Conservation (phyloP, 2,888 invertebrate species). For the Pasiphila rectangulata region DNA sequence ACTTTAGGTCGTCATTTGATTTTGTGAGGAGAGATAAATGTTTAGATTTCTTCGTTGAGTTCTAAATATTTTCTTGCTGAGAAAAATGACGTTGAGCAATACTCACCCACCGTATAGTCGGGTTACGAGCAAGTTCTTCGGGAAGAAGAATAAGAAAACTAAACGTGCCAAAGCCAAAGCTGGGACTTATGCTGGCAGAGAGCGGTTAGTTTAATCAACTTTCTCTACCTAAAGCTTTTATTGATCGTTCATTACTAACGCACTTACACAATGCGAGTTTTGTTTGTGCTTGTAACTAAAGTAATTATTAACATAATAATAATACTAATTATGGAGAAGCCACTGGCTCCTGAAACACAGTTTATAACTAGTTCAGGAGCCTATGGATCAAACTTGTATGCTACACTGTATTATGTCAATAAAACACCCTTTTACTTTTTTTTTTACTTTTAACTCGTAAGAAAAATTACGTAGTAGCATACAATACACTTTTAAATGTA, state of each 20-base stretch:
- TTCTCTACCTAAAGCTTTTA: not conserved
- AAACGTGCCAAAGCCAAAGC: conserved; percentile 62
- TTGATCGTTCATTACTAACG: not conserved
- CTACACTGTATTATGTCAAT: no score
- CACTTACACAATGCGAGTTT: not conserved
- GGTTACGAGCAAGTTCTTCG: conserved; percentile 66
- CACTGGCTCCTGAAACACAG: no score
- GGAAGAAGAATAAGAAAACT: conserved; percentile 68
- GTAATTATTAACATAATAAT: no score
- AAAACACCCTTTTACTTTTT: no score
- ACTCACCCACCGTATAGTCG: conserved; percentile 56
- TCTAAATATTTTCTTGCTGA: conserved; percentile 16
- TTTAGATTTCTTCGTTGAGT: not conserved
- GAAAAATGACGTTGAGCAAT: conserved; percentile 62
- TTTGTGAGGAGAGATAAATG: conserved; percentile 1
- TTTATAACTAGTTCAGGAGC: no score
- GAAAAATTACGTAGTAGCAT: no score
- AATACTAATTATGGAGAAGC: no score
- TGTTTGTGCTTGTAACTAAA: no score
- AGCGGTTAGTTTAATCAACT: conserved; percentile 50
- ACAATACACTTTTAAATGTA: no score
- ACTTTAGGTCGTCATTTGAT: conserved; percentile 6
- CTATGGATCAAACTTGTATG: no score
- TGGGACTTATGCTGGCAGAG: conserved; percentile 63
- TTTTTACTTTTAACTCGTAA: no score